These are phyloP conservation scores for Sphaerodactylus townsendi DNA, from an alignment of 2,113 vertebrate species.

Conservation along the genomic window DNA sequence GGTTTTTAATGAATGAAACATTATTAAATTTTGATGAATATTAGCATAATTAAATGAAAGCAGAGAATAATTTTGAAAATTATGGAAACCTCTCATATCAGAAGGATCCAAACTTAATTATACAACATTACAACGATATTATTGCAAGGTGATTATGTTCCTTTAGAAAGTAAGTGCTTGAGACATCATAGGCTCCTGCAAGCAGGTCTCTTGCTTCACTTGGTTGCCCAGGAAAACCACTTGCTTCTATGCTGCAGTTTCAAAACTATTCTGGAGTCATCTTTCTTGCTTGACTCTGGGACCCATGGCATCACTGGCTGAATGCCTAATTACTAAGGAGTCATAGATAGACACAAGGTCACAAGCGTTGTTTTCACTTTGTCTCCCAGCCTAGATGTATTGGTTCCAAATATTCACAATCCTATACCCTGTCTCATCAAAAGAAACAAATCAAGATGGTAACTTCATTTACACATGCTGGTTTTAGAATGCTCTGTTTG, in stretches of 20 bases:
- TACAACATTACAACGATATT: not conserved
- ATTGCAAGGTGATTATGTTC: not conserved
- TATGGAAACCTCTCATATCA: conserved; percentile 1
- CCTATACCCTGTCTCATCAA: too few relatives aligned
- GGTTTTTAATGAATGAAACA: conserved; percentile 15
- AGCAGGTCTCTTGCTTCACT: conserved; percentile 44
- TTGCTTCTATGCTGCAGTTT: not conserved
- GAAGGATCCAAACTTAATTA: conserved; percentile 32
- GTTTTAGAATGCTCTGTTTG: too few relatives aligned
- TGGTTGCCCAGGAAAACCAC: not conserved
- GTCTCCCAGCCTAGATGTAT: not conserved
- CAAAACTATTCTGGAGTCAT: not conserved
- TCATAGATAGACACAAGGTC: too few relatives aligned
- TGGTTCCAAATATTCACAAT: too few relatives aligned
- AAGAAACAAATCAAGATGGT: too few relatives aligned
- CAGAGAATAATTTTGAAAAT: conserved; percentile 29
- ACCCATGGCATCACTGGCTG: not conserved
- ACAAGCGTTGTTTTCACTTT: not conserved
- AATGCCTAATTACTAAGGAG: not conserved
- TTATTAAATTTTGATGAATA: not conserved
- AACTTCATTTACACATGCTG: too few relatives aligned
- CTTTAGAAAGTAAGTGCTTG: conserved; percentile 15
- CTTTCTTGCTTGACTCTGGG: not conserved
- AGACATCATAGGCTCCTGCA: conserved; percentile 45
- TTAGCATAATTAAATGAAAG: conserved; percentile 28